phyloP scores from a whole-genome alignment of 2,888 invertebrate species.

The Standfussiana lucernea region DNA sequence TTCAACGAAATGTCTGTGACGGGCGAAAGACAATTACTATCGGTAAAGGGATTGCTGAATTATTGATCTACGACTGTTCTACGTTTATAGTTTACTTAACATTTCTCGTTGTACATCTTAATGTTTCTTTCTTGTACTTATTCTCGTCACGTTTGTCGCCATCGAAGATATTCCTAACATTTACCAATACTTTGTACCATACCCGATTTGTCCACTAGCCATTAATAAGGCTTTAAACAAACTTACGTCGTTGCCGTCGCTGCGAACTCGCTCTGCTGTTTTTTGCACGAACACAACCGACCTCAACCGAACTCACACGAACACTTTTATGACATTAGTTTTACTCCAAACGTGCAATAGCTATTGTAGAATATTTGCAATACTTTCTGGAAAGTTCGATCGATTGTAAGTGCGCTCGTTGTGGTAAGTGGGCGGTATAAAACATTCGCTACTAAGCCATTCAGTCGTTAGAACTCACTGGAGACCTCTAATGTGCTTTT shows the following conservation, averaged over 20 bases:
- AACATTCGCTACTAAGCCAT: constrained; percentile 43
- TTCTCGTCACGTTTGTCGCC: background rate
- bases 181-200: constrained; percentile 16
- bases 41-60: too few relatives aligned
- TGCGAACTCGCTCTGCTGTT: constrained; percentile 23
- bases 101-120: background rate
- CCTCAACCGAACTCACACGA: constrained; percentile 16
- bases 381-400: constrained; percentile 1
- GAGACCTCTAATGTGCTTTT: constrained; percentile 56
- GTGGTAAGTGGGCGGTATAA: constrained; percentile 29
- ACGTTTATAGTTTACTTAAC: background rate
- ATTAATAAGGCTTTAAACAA: constrained; percentile 72
- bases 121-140: background rate
- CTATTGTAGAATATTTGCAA: constrained; percentile 31
- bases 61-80: background rate
- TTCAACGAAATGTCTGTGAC: background rate
- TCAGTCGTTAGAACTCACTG: constrained; percentile 46
- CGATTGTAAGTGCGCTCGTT: constrained; percentile 23
- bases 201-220: constrained; percentile 53
- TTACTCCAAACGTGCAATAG: constrained; percentile 20
- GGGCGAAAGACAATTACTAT: background rate
- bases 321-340: constrained; percentile 34
- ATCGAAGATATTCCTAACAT: background rate
- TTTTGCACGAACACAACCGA: constrained; percentile 21
- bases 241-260: constrained; percentile 57